Conservation (phyloP, 2,797 vertebrate species). For the Hypotaenidia philippensis region DNA sequence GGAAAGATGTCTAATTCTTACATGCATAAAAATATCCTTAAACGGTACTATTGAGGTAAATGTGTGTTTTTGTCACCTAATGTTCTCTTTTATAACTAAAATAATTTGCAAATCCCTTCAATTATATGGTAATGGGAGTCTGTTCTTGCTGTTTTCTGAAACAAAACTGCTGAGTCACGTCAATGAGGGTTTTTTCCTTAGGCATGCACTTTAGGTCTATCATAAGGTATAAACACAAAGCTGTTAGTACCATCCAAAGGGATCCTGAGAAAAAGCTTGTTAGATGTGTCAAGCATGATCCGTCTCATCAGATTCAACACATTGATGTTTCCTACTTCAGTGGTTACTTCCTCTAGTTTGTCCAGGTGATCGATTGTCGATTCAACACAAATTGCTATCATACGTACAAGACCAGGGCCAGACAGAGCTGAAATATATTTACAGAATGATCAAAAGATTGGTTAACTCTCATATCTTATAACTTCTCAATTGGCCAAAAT, state of each 20-base stretch:
- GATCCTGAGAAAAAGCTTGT: constrained; percentile 90
- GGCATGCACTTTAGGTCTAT: not conserved
- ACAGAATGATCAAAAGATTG: not conserved
- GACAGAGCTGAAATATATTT: constrained; percentile 84
- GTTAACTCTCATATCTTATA: not conserved
- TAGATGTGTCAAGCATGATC: constrained; percentile 92
- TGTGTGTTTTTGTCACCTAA: not conserved
- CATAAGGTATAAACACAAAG: not conserved
- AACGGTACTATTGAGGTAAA: not conserved
- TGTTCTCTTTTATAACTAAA: not conserved
- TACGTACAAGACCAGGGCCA: constrained; percentile 88
- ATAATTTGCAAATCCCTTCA: not conserved
- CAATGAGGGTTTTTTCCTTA: not conserved
- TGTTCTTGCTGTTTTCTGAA: not conserved
- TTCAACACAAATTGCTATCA: constrained; percentile 83
- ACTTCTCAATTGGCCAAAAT: fast-evolving
- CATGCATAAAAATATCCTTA: not conserved
- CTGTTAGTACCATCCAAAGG: constrained; percentile 87
- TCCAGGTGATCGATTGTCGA: constrained; percentile 87
- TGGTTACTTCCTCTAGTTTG: constrained; percentile 80
- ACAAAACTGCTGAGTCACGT: not conserved
- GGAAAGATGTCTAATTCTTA: not conserved
- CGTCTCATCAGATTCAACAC: constrained; percentile 89
- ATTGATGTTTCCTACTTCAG: constrained; percentile 82
- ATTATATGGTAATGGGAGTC: not conserved